Evolutionary conservation across 1,140 invertebrate genomes (phyloP), one percentile per base, ranked within the genome.

Genomic region (Lycorma delicatula): DNA sequence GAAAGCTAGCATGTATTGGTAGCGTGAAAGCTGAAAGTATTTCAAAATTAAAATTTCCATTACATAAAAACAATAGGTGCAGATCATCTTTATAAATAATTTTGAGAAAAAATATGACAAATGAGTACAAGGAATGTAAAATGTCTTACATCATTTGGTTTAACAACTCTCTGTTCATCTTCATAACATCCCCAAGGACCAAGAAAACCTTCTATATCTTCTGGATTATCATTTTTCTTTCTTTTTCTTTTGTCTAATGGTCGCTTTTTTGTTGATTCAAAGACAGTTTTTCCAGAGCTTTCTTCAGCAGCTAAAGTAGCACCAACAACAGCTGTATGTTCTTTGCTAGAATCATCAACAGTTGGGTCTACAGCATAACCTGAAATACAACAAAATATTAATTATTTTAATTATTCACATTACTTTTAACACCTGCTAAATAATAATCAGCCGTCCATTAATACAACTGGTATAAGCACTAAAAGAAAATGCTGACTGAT

Each of bases 131-230:
- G n/a, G n/a, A n/a, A n/a, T n/a, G n/a, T n/a, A n/a, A n/a, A n/a
- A n/a, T n/a, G n/a, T n/a, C 59, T 64, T 65, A 75, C 79, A 56
- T 93, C 90, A 49, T 84, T 84, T 9, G 97, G 96, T 70, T 88
- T 91, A 57, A 88, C 81, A 9, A 96, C 78, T 57, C 84, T 84
- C 66, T 87, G 79, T 76, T 99, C 96, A 75, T 97, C 92, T 13
- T 85, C 79, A 77, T 83, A 99, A 54, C 88, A 87, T 54, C 91
- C 96, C 97, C 97, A 99, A 0, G 97, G 97, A 1, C 97, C 97
- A 2, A 95, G 74, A 71, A 96, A 98, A 6, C 94, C 95, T 57
- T 91, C 91, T 58, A 99, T 82, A 77, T 99, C 97, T 27, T 80
- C 75, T 0, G 97, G 84, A 73, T 98, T 82, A 64, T 89, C 82